Conservation (phyloP, 1,140 invertebrate genomes). For the Harpegnathos saltator region DNA sequence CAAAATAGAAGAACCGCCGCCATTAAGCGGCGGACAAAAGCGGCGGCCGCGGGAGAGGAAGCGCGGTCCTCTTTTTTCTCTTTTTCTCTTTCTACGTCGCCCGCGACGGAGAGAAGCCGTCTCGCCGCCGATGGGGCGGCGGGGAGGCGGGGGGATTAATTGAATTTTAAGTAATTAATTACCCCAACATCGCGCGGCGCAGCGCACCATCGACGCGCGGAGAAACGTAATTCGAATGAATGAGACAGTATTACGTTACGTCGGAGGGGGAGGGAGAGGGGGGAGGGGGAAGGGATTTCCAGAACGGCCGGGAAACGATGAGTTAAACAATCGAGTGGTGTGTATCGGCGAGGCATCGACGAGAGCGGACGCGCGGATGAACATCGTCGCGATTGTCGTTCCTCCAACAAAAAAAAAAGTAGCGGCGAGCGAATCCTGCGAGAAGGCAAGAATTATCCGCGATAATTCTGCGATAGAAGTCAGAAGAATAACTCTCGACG, state of each 20-base stretch:
- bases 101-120: slow-evolving; percentile 48
- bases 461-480: slow-evolving; percentile 9
- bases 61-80: slow-evolving; percentile 28
- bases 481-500: no score
- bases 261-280: no score
- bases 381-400: no score
- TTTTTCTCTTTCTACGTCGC: no score
- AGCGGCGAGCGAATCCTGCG: neutral
- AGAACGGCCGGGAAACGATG: neutral
- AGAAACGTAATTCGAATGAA: slow-evolving; percentile 51
- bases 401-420: no score
- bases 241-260: slow-evolving; percentile 20
- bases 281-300: no score
- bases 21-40: slow-evolving; percentile 69
- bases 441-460: neutral
- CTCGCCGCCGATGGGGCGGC: slow-evolving; percentile 27
- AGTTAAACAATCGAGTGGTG: no score
- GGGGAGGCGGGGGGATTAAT: slow-evolving; percentile 46
- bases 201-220: slow-evolving; percentile 18
- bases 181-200: slow-evolving; percentile 9
- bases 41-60: slow-evolving; percentile 52
- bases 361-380: neutral
- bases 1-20: slow-evolving; percentile 61
- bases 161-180: slow-evolving; percentile 64
- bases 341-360: no score